Base-by-base conservation (phyloP, 2,113 vertebrate genomes). In the Pardalotus punctatus region DNA sequence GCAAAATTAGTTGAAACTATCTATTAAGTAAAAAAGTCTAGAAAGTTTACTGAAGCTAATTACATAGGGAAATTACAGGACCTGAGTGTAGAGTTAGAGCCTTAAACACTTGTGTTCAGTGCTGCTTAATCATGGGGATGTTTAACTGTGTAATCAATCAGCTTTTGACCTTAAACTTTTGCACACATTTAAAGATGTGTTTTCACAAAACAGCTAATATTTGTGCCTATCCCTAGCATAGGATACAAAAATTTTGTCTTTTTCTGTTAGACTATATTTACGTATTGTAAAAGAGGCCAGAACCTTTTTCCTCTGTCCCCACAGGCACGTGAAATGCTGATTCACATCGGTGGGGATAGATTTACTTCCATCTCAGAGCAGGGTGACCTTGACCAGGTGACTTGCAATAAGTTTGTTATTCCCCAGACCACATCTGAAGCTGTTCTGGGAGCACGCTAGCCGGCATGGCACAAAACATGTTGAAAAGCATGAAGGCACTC, bases 401-500 rank as follows among this genome's bases (percentile, higher is more conserved):
- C 66, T 62, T 91, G 17, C 8, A 31, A 9, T 3, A 17, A 36
- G 11, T 51, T 35, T 72, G 15, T 35, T 53, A 47, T 64, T 42
- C 6, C 5, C 11, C 14, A 78, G 15, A 36, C 5, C 18, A 19
- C 0, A 0, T 18, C 40, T 70, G 56, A 78, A 35, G 3, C 23
- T 54, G 7, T 45, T 57, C n/a, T 50, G 45, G 15, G 11, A 62
- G 12, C 1, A 2, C 36, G 31, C 2, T 47, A 43, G 9, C 6
- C 2, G 3, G 1, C 0, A 0, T 43, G 36, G 50, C 42, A 61
- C 16, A 77, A 51, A 82, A 27, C 0, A 1, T 4, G 3, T 21
- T 0, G 3, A 64, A 28, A 42, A 69, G 5, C 18, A 12, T 7
- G 11, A 12, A 54, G 13, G 20, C 33, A 57, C 33, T 22, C 13